These are phyloP conservation scores for Eclectus roratus DNA, from an alignment of 2,113 vertebrate species.

Conservation along the genomic window DNA sequence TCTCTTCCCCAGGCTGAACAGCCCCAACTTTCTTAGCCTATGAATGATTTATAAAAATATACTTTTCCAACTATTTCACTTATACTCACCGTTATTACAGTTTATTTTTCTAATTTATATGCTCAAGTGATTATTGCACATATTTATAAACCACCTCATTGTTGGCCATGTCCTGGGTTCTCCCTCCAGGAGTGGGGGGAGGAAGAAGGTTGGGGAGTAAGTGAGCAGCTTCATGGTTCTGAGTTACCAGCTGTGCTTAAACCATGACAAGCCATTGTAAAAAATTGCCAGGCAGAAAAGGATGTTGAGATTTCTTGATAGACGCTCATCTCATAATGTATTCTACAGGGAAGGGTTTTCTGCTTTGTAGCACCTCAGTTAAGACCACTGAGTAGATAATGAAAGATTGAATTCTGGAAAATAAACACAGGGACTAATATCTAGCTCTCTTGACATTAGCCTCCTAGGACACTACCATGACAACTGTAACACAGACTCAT, in stretches of 20 bases:
- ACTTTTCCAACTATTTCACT: background rate
- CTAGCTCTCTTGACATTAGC: background rate
- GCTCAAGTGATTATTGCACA: background rate
- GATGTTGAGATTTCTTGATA: background rate
- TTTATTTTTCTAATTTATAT: background rate
- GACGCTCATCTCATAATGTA: background rate
- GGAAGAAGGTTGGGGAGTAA: background rate
- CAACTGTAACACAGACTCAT: background rate
- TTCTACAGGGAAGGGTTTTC: background rate
- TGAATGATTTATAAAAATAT: background rate
- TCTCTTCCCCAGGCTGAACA: background rate
- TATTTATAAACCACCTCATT: background rate
- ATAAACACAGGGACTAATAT: background rate
- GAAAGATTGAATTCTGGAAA: background rate
- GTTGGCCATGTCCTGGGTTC: background rate
- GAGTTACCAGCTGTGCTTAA: background rate
- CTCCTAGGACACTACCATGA: background rate
- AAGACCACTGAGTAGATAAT: background rate
- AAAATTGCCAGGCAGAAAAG: background rate
- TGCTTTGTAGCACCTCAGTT: background rate
- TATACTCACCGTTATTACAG: background rate
- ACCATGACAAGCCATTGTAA: background rate
- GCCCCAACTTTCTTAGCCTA: background rate
- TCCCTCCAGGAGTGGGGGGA: background rate
- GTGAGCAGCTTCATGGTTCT: background rate